Base-by-base conservation (phyloP, 1,140 invertebrate species). In the Trissolcus basalis region DNA sequence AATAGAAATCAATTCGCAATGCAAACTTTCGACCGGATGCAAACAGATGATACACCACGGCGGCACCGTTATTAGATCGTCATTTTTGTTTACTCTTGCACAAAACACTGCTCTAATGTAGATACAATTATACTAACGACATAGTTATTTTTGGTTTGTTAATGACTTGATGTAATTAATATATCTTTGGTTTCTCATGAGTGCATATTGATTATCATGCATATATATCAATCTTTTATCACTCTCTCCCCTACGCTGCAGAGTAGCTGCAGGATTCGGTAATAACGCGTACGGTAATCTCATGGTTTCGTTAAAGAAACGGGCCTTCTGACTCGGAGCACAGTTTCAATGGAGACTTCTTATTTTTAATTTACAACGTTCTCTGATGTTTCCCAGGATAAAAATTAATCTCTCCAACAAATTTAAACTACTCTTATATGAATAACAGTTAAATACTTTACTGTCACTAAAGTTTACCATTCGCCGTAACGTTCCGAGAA, bases 191-290 rank as follows among this genome's bases (percentile, higher is more conserved):
- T 59, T 72, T 39, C 9, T 39, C 49, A 49, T 45, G 70, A 56
- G 69, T 70, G 73, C 67, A 77, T 77, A 77, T 68, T 77, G 68
- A 72, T 77, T 77, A 77, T 77, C 74, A 77, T 77, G 74, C 68
- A 48, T 72, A 72, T 71, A 68, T 72, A 68, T 72, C 63, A 77
- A 77, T 77, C 74, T 72, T 72, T 77, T 77, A 71, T 77, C 68
- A 77, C 68, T 77, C 74, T 77, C 74, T 77, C 74, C 74, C 74
- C 74, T 77, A 68, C 68, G 74, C 63, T 77, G 68, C 74, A 72
- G 68, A 58, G 48, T 65, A 63, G 47, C 55, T 68, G 74, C 63
- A 72, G 63, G 68, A 77, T 48, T 77, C 73, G n/a, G 60, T 71
- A 70, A 64, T 77, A 77, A 65, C 51, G 55, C 65, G 27, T 67